phyloP scores from a whole-genome alignment of 2,113 vertebrate species.

The Psephotus haematonotus region DNA sequence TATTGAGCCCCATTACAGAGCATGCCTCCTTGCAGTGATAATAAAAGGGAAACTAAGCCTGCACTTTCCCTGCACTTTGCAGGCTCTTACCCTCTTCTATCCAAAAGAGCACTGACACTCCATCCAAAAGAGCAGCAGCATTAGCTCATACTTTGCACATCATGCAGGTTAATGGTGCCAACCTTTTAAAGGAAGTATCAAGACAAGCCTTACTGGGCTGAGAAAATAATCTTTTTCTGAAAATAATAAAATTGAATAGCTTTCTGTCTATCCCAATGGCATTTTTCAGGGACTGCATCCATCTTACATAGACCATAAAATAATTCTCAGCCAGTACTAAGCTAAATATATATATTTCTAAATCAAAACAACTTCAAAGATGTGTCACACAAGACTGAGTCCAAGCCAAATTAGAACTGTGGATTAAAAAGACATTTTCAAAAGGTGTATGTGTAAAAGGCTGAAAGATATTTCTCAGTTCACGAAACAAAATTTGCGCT shows the following conservation, averaged over 20 bases:
- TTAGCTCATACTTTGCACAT: background rate
- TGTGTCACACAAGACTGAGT: background rate
- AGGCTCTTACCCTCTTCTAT: background rate
- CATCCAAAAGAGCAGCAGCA: background rate
- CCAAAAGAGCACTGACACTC: background rate
- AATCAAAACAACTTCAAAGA: slow-evolving; percentile 13
- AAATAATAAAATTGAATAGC: background rate
- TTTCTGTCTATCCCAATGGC: background rate
- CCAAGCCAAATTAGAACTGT: background rate
- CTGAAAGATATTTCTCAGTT: background rate
- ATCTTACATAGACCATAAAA: background rate
- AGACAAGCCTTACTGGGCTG: background rate
- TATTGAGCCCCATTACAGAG: background rate
- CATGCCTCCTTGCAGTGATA: background rate
- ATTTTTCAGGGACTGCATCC: background rate
- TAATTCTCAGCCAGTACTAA: background rate
- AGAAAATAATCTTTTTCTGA: background rate
- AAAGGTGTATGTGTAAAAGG: background rate
- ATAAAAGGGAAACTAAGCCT: background rate
- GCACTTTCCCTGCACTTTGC: background rate
- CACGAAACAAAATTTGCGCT: background rate
- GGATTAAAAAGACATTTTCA: slow-evolving; percentile 1
- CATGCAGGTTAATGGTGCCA: background rate
- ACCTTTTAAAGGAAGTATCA: background rate
- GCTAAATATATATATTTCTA: background rate